A percentile compares a stretch with the other conserved stretches of the same genome.
Evolutionary conservation across 2,888 invertebrate genomes (phyloP).

Genomic region (Caenorhabditis zanzibari): DNA sequence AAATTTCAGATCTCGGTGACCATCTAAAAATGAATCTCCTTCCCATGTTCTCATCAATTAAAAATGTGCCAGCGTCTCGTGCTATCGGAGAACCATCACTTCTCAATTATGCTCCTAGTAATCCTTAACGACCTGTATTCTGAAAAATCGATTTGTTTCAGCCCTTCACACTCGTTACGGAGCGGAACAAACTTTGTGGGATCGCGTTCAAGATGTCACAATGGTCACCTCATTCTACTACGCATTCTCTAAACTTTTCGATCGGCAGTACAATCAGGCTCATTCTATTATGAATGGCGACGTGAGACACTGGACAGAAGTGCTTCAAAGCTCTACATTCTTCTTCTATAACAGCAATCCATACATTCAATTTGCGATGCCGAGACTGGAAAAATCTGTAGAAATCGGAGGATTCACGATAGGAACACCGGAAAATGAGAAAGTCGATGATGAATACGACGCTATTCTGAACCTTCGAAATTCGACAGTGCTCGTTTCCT

Average conservation of each 20-base stretch:
- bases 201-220: conserved; percentile 30
- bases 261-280: conserved; percentile 29
- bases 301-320: conserved; percentile 38
- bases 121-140: neutral
- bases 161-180: conserved; percentile 31
- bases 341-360: conserved; percentile 43
- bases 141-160: neutral
- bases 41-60: conserved; percentile 39
- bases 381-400: conserved; percentile 24
- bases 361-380: conserved; percentile 38
- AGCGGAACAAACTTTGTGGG: conserved; percentile 4
- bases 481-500: conserved; percentile 39
- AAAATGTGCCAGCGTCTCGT: conserved; percentile 22
- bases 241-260: conserved; percentile 28
- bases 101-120: conserved; percentile 30
- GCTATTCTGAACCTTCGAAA: conserved; percentile 27
- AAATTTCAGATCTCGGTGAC: conserved; percentile 32
- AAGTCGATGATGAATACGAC: conserved; percentile 26
- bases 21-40: conserved; percentile 39
- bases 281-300: conserved; percentile 28
- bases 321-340: conserved; percentile 35
- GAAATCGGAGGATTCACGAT: conserved; percentile 42
- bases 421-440: neutral
- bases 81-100: conserved; percentile 33
- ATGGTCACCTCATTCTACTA: conserved; percentile 40